Conservation (phyloP, 2,113 vertebrate species). For the Mus spicilegus region DNA sequence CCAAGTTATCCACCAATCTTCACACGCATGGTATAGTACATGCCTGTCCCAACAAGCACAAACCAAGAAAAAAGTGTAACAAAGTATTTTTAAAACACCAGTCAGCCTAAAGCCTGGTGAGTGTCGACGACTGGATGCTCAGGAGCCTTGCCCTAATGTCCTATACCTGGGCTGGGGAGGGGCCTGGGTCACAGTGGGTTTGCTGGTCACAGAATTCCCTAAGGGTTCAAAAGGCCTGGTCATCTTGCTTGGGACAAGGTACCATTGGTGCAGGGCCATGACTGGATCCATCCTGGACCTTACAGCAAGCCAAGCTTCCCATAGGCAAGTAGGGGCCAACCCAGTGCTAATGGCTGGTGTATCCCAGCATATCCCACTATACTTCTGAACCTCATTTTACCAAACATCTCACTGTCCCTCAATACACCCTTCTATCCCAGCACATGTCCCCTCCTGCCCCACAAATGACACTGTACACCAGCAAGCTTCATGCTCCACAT, state of each 20-base stretch:
- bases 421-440: not conserved
- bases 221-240: not conserved
- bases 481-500: not conserved
- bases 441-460: not conserved
- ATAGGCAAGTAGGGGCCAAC: not conserved
- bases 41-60: not conserved
- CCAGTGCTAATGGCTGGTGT: not conserved
- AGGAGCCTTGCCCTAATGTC: not conserved
- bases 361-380: too few species aligned
- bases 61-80: not conserved
- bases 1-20: not conserved
- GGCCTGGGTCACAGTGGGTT: not conserved
- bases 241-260: too few species aligned
- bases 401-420: not conserved
- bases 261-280: not conserved
- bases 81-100: not conserved
- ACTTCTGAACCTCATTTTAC: not conserved
- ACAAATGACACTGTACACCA: not conserved
- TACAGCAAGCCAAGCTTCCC: not conserved
- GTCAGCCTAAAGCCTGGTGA: not conserved
- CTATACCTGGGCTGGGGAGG: fast-evolving
- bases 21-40: not conserved
- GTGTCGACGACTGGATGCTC: fast-evolving
- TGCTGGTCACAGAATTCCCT: not conserved
- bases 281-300: fast-evolving